A percentile compares a stretch with the other conserved stretches of the same genome.
phyloP scores from a whole-genome alignment of 2,113 vertebrate genomes.

The human (Homo sapiens) region GRCh38 chr18:63391501-63392000 shows the following conservation, averaged over 20 bases:
- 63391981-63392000: background rate
- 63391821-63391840: background rate
- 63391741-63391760: background rate
- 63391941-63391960: background rate
- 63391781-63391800: background rate
- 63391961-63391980: background rate
- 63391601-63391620: background rate
- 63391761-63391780: background rate
- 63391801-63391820: background rate
- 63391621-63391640: background rate
- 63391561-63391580: background rate
- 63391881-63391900: background rate
- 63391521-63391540: too few relatives aligned
- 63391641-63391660: background rate
- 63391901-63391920: background rate
- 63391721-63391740: background rate
- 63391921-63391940: background rate
- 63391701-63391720: background rate
- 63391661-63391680: background rate
- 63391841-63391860: background rate
- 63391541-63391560: background rate
- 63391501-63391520: too few relatives aligned
- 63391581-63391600: background rate
- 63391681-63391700: background rate
- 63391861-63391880: background rate